Base-by-base conservation (phyloP, 1,140 invertebrate genomes). In the Chymomyza costata region DNA sequence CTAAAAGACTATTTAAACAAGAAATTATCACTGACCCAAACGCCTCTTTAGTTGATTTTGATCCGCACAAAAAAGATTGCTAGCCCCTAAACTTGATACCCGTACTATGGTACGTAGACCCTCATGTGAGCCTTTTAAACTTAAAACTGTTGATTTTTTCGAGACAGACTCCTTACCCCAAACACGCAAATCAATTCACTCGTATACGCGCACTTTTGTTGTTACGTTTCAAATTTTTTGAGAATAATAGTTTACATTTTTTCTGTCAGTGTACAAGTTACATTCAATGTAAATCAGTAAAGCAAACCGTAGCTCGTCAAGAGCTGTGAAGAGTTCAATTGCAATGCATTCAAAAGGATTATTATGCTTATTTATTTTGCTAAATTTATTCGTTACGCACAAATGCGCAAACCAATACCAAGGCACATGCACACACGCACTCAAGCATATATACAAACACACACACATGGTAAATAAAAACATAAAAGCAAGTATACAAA, bases 361-460 rank as follows among this genome's bases (percentile, higher is more conserved):
- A 80, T 73, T 80, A 74, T 81, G 68, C 73, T 73, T 80, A 80
- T 80, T 80, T 80, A 81, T 81, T 73, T 80, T 73, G 67, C 67
- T 73, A 80, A 80, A 80, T 80, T 80, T 80, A 80, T 80, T 80
- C 74, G 74, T 80, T 80, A 80, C 73, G 73, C 67, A 80, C 67
- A 80, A 80, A 68, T 80, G 73, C 52, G 56, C 73, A 80, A 70
- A 61, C 53, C 57, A 47, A 71, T 44, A 53, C 55, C 52, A 37
- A 37, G 41, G 25, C 17, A 50, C 21, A 32, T 37, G 8, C n/a
- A 41, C 21, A 44, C n/a, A 46, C 39, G 28, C 32, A 34, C 31
- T 6, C 25, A 28, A 5, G 10, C 25, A 28, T 28, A 28, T 28
- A 28, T 10, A 28, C 25, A 28, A 10, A 28, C 5, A 28, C 25